Evolutionary conservation across 2,888 invertebrate species (phyloP), one percentile per base, ranked within the genome.

Genomic region (Melipona bicolor): DNA sequence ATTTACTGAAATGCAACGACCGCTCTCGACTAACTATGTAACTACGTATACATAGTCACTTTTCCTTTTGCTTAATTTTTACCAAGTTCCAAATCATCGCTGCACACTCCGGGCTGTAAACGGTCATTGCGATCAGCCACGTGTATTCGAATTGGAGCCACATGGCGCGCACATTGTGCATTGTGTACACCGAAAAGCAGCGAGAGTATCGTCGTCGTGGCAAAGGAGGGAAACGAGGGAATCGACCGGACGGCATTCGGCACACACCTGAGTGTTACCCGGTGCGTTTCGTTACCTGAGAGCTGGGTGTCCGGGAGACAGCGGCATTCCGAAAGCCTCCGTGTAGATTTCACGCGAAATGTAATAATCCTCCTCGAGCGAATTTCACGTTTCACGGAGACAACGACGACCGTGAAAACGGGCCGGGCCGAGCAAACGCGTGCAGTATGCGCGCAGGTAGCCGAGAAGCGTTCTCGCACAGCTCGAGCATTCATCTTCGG

Each of bases 261-360:
- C 79, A 70, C 81, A 87, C 81, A 87, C 74, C 81, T 83, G 85
- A 83, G 83, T 17, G 50, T 83, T 83, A 85, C 87, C 87, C 72
- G 82, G 62, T 76, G 79, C 72, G 52, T 77, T 70, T 36, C 9
- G 43, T 43, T 85, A 87, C 83, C 85, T 85, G 79, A 73, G 71
- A 74, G 84, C 69, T 9, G 9, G n/a, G 32, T 24, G 61, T 1
- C 19, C 62, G 56, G 54, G 9, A 64, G 76, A 71, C 52, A 21
- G 27, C 36, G 50, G 77, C 69, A 78, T 87, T 84, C 81, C 54
- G 19, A 43, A 9, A 9, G 62, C 43, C 36, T 5, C 24, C 56
- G 67, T 84, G 68, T 79, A 67, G 24, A 62, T 82, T 77, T 78
- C 82, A 65, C 19, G 50, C 50, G 21, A 61, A 70, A 70, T 27